Evolutionary conservation across 2,113 vertebrate genomes (phyloP).

Genomic region (Pitta sordida): DNA sequence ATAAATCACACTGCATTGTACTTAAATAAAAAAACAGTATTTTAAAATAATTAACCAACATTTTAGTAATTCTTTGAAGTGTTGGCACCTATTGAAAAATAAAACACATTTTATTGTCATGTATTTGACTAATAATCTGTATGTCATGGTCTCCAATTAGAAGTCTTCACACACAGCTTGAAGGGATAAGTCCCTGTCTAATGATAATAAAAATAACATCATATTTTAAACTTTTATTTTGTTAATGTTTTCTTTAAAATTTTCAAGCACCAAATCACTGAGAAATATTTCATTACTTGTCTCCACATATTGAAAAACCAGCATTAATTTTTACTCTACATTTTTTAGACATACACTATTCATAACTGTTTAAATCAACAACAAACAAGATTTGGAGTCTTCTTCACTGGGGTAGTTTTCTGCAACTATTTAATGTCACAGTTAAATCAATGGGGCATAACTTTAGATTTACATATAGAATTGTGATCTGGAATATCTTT

Average conservation of each 20-base stretch:
- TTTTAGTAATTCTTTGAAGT: not conserved
- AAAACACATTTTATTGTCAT: not conserved
- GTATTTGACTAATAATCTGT: not conserved
- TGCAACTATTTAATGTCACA: not conserved
- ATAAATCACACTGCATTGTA: not conserved
- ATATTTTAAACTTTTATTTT: not conserved
- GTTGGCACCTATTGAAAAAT: not conserved
- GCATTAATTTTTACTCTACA: not conserved
- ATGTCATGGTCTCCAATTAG: not conserved
- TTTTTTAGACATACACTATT: accelerated
- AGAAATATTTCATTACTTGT: not conserved
- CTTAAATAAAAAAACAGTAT: not conserved
- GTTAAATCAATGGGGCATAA: not conserved
- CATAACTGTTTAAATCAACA: not conserved
- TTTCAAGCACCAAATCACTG: not conserved
- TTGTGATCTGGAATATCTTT: not conserved
- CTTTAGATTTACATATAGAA: not conserved
- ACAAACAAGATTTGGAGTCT: not conserved
- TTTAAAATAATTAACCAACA: not conserved
- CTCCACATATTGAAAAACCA: not conserved
- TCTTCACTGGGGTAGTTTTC: not conserved
- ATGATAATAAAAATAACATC: not conserved
- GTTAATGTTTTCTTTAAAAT: not conserved
- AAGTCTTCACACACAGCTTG: not conserved
- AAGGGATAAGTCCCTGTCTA: not conserved